A percentile compares a stretch with the other conserved stretches of the same genome.
These are phyloP conservation scores for Bradypodion pumilum DNA, from an alignment of 2,797 vertebrate genomes.

Conservation along the genomic window DNA sequence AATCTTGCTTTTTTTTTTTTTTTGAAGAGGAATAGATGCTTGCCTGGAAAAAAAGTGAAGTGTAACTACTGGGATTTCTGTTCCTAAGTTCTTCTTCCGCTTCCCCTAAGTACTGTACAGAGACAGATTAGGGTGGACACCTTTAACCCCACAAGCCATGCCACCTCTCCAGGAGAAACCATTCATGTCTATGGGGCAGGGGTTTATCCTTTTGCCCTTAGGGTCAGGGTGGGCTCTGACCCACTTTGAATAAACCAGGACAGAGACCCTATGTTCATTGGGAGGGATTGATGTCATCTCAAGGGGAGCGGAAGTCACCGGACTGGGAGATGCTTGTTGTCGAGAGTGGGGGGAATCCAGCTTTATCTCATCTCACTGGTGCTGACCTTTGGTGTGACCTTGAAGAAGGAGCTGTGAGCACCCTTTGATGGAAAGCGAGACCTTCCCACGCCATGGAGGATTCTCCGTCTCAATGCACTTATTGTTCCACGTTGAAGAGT, in stretches of 20 bases:
- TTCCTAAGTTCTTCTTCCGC: background rate
- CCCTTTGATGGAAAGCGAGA: background rate
- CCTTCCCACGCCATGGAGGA: background rate
- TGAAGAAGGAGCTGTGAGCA: background rate
- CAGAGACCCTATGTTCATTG: background rate
- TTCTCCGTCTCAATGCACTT: background rate
- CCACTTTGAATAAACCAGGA: background rate
- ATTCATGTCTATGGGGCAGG: too few relatives aligned
- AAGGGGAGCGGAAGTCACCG: background rate
- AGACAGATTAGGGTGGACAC: too few relatives aligned
- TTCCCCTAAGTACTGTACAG: background rate
- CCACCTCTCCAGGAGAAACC: background rate
- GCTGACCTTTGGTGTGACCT: background rate
- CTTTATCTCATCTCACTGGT: constrained; percentile 21
- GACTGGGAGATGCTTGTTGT: background rate
- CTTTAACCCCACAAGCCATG: background rate
- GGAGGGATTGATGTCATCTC: background rate
- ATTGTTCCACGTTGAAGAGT: background rate
- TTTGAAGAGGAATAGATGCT: background rate
- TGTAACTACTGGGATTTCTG: too few relatives aligned
- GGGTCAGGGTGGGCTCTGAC: background rate
- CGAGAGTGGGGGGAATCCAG: constrained; percentile 4
- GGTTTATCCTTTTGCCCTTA: background rate
- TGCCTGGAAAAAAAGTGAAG: background rate
- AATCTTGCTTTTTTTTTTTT: background rate